Evolutionary conservation across 2,888 invertebrate genomes (phyloP).

Genomic region (Parthenolecanium corni): DNA sequence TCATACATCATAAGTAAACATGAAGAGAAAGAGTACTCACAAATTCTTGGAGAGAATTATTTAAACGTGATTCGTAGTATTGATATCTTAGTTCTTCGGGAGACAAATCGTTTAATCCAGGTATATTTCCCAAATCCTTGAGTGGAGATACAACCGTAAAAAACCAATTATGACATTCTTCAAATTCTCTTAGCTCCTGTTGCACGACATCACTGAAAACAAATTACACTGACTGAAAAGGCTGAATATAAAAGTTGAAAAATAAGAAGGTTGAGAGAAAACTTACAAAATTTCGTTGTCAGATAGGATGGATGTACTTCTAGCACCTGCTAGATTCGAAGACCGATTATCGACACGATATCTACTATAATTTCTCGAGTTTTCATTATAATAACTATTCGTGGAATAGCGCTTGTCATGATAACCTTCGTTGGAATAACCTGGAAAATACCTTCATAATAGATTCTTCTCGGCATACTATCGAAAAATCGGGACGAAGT

Average conservation of each 20-base stretch:
- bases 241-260: neutral
- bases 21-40: no score
- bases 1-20: no score
- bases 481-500: neutral
- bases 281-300: neutral
- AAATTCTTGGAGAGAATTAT: conserved; percentile 6
- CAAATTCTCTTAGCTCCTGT: conserved; percentile 10
- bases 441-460: neutral
- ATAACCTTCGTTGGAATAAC: neutral
- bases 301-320: neutral
- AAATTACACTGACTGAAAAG: neutral
- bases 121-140: conserved; percentile 16
- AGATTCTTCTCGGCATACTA: neutral
- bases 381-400: neutral
- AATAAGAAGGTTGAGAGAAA: neutral
- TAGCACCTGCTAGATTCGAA: neutral
- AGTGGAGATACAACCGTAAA: conserved; percentile 8
- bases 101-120: conserved; percentile 9
- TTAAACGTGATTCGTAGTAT: neutral
- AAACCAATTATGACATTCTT: conserved; percentile 11
- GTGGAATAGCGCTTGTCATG: neutral
- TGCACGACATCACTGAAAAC: conserved; percentile 3
- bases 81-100: conserved; percentile 17
- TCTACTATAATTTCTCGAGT: neutral
- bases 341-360: conserved; percentile 15